These are phyloP conservation scores for Hoplostethus mediterraneus DNA, from an alignment of 2,797 vertebrate species.

Conservation along the genomic window DNA sequence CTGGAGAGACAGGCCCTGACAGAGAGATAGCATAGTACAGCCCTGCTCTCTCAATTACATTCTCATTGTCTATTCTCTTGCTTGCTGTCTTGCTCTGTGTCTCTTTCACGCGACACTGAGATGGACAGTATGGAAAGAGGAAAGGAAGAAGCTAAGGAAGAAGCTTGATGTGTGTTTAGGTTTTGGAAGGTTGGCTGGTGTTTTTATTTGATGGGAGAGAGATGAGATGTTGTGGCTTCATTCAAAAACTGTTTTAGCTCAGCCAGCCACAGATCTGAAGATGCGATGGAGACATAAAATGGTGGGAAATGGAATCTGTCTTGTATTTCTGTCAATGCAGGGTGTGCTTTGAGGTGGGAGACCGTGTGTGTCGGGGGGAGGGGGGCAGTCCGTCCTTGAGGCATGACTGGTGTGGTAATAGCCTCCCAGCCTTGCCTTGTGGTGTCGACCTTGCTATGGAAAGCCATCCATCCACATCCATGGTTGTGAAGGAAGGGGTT, in stretches of 20 bases:
- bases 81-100: slow-evolving; percentile 4
- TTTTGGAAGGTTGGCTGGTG: slow-evolving; percentile 7
- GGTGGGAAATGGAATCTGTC: slow-evolving; percentile 20
- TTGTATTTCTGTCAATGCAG: slow-evolving; percentile 24
- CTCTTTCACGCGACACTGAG: slow-evolving; percentile 10
- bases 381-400: slow-evolving; percentile 66
- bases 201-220: slow-evolving; percentile 6
- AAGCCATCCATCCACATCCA: slow-evolving; percentile 59
- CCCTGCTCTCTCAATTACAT: slow-evolving; percentile 58
- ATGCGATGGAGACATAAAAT: background rate
- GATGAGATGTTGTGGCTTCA: slow-evolving; percentile 19
- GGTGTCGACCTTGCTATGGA: slow-evolving; percentile 42
- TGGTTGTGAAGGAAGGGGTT: slow-evolving; percentile 23
- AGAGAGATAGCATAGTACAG: slow-evolving; percentile 42
- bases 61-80: slow-evolving; percentile 22
- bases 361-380: slow-evolving; percentile 30
- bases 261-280: background rate
- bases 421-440: slow-evolving; percentile 44
- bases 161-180: slow-evolving; percentile 5
- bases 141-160: slow-evolving; percentile 20
- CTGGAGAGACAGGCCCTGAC: slow-evolving; percentile 53
- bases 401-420: slow-evolving; percentile 74
- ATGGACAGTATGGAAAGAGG: slow-evolving; percentile 13
- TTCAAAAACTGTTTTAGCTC: slow-evolving; percentile 5
- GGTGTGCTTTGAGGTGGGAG: slow-evolving; percentile 30